A percentile compares a stretch with the other conserved stretches of the same genome.
Conservation (phyloP, 1,140 invertebrate species). For the Drosophila murphyi region DNA sequence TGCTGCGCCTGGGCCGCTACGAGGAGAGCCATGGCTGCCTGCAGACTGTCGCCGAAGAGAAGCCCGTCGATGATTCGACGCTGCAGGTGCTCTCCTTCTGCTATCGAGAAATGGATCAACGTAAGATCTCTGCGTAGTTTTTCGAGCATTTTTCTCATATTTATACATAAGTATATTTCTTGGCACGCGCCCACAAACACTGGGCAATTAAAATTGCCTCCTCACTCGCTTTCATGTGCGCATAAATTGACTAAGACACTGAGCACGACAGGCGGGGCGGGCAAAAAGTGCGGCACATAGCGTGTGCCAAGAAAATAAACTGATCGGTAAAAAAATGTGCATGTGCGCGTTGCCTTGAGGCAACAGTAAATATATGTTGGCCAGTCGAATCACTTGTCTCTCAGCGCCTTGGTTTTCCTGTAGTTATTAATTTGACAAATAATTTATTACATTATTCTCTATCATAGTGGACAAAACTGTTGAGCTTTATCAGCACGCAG, state of each 20-base stretch:
- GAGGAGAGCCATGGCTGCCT: constrained; percentile 91
- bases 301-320: constrained; percentile 61
- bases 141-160: constrained; percentile 52
- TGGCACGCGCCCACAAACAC: constrained; percentile 59
- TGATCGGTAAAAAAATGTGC: constrained; percentile 11
- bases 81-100: constrained; percentile 98
- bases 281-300: constrained; percentile 7
- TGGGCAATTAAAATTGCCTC: constrained; percentile 63
- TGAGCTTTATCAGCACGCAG: constrained; percentile 94
- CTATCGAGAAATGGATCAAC: constrained; percentile 95
- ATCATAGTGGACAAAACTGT: constrained; percentile 94
- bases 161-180: constrained; percentile 59
- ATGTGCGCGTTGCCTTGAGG: background rate
- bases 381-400: background rate
- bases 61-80: constrained; percentile 95
- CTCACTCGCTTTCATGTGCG: constrained; percentile 57
- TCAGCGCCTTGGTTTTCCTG: background rate
- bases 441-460: constrained; percentile 1
- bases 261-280: background rate
- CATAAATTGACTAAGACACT: constrained; percentile 16
- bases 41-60: constrained; percentile 91
- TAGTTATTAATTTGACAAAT: too few relatives aligned
- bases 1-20: constrained; percentile 93
- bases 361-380: background rate
- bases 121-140: constrained; percentile 86